A percentile compares a stretch with the other conserved stretches of the same genome.
phyloP scores from a whole-genome alignment of 2,888 invertebrate genomes.

The Biston betularia region DNA sequence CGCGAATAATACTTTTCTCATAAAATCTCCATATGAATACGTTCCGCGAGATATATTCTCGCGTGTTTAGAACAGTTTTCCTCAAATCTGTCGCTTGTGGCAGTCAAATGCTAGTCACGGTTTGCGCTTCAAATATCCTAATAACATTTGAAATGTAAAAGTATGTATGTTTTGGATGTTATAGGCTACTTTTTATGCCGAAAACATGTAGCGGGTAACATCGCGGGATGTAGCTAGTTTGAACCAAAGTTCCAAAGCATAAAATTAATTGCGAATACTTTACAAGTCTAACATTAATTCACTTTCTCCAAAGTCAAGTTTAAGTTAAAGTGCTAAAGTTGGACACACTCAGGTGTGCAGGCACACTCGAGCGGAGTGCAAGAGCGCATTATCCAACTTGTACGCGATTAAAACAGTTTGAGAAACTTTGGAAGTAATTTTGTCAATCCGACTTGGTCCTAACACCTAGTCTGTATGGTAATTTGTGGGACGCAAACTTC shows the following conservation, averaged over 20 bases:
- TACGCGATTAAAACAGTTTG: conserved; percentile 10
- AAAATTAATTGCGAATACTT: background rate
- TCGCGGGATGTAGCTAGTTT: too few relatives aligned
- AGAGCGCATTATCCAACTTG: background rate
- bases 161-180: too few relatives aligned
- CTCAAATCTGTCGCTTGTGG: background rate
- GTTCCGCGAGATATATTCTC: background rate
- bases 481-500: conserved; percentile 14
- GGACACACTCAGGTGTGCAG: background rate
- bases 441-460: conserved; percentile 23
- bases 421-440: conserved; percentile 12
- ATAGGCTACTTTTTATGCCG: too few relatives aligned
- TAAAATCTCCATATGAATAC: conserved; percentile 7
- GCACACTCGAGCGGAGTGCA: conserved; percentile 3
- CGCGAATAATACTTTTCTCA: background rate
- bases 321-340: conserved; percentile 13
- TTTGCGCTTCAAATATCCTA: background rate
- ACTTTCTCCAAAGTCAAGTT: conserved; percentile 7
- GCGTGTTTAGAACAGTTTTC: background rate
- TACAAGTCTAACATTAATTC: conserved; percentile 2
- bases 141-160: background rate
- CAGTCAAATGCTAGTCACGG: conserved; percentile 1
- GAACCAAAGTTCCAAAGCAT: background rate
- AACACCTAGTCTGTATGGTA: conserved; percentile 32
- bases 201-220: too few relatives aligned